These are phyloP conservation scores for Ceratina japonica DNA, from an alignment of 1,140 invertebrate species.

Conservation along the genomic window DNA sequence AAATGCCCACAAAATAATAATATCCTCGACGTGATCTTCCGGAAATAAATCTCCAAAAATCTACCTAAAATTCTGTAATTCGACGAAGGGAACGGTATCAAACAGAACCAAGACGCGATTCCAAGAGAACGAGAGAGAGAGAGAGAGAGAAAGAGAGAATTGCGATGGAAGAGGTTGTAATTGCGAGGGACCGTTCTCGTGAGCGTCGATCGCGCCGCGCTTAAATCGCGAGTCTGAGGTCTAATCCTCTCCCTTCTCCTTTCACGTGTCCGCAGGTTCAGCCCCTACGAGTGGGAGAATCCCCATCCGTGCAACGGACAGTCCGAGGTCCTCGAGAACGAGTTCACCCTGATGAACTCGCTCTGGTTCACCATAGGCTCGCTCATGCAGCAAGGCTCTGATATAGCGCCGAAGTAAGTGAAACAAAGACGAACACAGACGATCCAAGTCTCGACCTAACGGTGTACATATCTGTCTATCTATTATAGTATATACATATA, in stretches of 20 bases:
- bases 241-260: conserved; percentile 72
- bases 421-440: conserved; percentile 49
- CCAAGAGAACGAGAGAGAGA: too few species aligned
- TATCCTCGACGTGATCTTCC: too few species aligned
- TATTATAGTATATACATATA: too few species aligned
- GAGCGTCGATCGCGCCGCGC: neutral
- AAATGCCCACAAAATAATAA: too few species aligned
- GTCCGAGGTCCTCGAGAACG: conserved; percentile 89
- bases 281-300: conserved; percentile 94
- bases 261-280: conserved; percentile 84
- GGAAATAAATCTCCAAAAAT: too few species aligned
- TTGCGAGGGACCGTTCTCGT: neutral
- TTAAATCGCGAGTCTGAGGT: conserved; percentile 66
- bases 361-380: conserved; percentile 94
- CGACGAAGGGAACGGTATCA: too few species aligned
- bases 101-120: too few species aligned
- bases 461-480: too few species aligned
- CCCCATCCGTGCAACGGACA: conserved; percentile 89
- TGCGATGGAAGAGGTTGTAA: too few species aligned
- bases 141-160: too few species aligned
- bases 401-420: conserved; percentile 89
- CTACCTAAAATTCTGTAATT: too few species aligned
- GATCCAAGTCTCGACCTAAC: neutral
- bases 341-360: conserved; percentile 92
- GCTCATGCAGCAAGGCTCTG: conserved; percentile 95